phyloP scores from a whole-genome alignment of 2,888 invertebrate species.

The Lepidocyrtoides sp. region DNA sequence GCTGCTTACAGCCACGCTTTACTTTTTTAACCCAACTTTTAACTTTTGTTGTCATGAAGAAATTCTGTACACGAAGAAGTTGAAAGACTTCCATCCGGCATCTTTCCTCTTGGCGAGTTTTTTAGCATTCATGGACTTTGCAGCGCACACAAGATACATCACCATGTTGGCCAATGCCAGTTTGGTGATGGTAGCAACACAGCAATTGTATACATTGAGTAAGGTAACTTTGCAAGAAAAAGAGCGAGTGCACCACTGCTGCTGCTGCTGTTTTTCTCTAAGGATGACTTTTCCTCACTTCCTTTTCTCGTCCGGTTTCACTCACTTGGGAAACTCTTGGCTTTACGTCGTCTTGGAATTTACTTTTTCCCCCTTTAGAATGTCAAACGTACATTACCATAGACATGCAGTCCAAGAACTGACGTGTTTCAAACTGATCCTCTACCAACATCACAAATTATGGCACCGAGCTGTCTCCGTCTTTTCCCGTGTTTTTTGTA shows the following conservation, averaged over 20 bases:
- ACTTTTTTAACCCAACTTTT: conserved; percentile 16
- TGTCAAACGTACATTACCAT: conserved; percentile 45
- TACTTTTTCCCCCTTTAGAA: neutral
- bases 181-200: neutral
- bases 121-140: conserved; percentile 74
- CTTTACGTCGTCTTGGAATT: neutral
- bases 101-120: neutral
- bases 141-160: conserved; percentile 2
- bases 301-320: conserved; percentile 44
- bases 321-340: neutral
- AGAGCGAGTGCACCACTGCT: neutral
- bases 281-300: conserved; percentile 46
- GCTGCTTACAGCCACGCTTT: conserved; percentile 10
- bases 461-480: conserved; percentile 75
- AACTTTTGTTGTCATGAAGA: conserved; percentile 14
- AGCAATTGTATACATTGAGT: neutral
- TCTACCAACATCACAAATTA: conserved; percentile 34
- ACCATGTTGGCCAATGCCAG: neutral
- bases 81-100: conserved; percentile 37
- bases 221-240: neutral
- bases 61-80: conserved; percentile 65
- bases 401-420: conserved; percentile 4
- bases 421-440: conserved; percentile 24
- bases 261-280: neutral
- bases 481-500: conserved; percentile 3